Evolutionary conservation across 2,797 vertebrate species (phyloP).

Genomic region (Coregonus ussuriensis): DNA sequence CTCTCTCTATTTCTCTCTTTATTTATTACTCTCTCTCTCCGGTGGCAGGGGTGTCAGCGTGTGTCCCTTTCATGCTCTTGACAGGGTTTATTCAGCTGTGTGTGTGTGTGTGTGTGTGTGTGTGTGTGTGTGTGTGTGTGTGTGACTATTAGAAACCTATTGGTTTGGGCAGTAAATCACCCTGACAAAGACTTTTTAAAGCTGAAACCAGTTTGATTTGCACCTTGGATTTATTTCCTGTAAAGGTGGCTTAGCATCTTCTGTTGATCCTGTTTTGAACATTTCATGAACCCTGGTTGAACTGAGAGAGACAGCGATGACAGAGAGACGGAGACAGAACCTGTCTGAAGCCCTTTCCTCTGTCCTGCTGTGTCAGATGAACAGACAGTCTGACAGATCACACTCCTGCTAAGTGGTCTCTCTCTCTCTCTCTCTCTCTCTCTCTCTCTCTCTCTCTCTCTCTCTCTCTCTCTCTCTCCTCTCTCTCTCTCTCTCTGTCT

Average conservation of each 20-base stretch:
- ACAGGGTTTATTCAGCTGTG: not conserved
- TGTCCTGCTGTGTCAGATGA: too few relatives aligned
- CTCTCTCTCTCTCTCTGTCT: too few relatives aligned
- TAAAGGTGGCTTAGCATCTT: not conserved
- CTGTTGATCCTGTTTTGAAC: not conserved
- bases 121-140: too few relatives aligned
- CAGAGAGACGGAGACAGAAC: not conserved
- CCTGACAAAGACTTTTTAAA: not conserved
- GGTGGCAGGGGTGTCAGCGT: not conserved
- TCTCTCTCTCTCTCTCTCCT: not conserved
- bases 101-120: too few relatives aligned
- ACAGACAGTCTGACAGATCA: not conserved
- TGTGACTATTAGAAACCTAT: not conserved
- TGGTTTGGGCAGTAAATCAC: not conserved
- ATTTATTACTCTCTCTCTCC: not conserved
- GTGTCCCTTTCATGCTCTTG: not conserved
- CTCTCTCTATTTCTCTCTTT: not conserved
- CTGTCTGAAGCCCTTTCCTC: too few relatives aligned
- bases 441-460: not conserved
- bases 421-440: not conserved
- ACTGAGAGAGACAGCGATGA: not conserved
- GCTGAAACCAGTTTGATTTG: not conserved
- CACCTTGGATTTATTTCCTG: not conserved
- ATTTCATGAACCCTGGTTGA: not conserved
- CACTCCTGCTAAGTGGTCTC: too few relatives aligned